A percentile compares a stretch with the other conserved stretches of the same genome.
Conservation (phyloP, 2,113 vertebrate genomes). For the Mellivora capensis region DNA sequence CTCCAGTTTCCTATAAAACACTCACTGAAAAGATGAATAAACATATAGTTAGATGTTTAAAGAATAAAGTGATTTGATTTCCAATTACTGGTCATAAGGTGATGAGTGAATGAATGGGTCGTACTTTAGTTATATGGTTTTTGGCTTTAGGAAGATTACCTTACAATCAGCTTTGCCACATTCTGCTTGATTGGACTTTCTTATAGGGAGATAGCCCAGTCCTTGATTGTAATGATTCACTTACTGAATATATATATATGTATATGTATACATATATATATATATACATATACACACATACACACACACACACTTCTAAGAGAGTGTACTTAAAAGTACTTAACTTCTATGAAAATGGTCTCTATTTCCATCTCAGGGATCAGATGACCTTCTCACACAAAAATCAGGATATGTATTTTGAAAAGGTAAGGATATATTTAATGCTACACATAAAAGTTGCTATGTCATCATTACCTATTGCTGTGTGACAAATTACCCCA, state of each 20-base stretch:
- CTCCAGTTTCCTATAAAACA: background rate
- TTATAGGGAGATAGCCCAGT: background rate
- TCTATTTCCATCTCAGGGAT: background rate
- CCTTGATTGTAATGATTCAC: background rate
- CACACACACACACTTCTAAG: too few species aligned
- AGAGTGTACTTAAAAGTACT: background rate
- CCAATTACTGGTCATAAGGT: background rate
- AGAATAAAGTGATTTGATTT: slow-evolving; percentile 13
- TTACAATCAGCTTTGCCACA: background rate
- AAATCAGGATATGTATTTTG: background rate
- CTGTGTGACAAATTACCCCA: background rate
- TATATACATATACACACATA: too few species aligned
- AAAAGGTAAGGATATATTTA: background rate
- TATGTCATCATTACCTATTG: background rate
- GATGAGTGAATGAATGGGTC: too few species aligned
- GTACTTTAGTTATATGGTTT: background rate
- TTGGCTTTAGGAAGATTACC: background rate
- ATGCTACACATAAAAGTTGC: background rate
- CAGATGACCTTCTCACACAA: background rate
- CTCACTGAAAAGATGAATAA: background rate
- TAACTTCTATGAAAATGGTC: background rate
- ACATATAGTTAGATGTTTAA: background rate
- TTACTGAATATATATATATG: background rate
- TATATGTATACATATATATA: too few species aligned
- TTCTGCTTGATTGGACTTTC: background rate